phyloP scores from a whole-genome alignment of 2,888 invertebrate species.

The Limnephilus marmoratus region DNA sequence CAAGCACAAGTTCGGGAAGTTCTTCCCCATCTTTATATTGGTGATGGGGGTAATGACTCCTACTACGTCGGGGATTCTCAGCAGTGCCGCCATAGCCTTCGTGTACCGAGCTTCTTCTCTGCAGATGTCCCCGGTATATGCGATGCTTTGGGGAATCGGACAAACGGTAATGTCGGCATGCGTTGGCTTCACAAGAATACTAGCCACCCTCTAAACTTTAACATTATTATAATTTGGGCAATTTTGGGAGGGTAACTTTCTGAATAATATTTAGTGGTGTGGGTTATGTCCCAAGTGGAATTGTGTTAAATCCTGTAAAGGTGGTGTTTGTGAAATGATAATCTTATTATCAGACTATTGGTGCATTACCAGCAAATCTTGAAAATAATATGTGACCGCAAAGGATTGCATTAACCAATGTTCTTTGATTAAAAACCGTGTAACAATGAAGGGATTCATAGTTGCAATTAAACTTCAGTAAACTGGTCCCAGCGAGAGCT shows the following conservation, averaged over 20 bases:
- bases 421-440: background rate
- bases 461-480: slow-evolving; percentile 39
- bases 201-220: slow-evolving; percentile 88
- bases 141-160: slow-evolving; percentile 96
- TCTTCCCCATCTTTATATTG: slow-evolving; percentile 92
- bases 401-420: background rate
- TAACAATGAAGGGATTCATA: background rate
- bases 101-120: slow-evolving; percentile 94
- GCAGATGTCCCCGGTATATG: slow-evolving; percentile 93
- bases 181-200: slow-evolving; percentile 93
- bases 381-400: background rate
- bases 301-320: background rate
- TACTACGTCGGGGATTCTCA: slow-evolving; percentile 90
- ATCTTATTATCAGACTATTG: background rate
- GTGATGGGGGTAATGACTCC: slow-evolving; percentile 94
- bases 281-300: background rate
- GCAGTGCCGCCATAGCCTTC: slow-evolving; percentile 95
- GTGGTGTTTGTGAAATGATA: slow-evolving; percentile 5
- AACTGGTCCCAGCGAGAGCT: too few species aligned
- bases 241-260: slow-evolving; percentile 49
- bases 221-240: slow-evolving; percentile 2
- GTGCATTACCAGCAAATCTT: background rate
- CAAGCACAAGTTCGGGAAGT: slow-evolving; percentile 96
- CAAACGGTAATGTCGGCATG: slow-evolving; percentile 93
- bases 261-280: background rate